These are phyloP conservation scores for Conus canariensis DNA, from an alignment of 2,888 invertebrate species.

Conservation along the genomic window DNA sequence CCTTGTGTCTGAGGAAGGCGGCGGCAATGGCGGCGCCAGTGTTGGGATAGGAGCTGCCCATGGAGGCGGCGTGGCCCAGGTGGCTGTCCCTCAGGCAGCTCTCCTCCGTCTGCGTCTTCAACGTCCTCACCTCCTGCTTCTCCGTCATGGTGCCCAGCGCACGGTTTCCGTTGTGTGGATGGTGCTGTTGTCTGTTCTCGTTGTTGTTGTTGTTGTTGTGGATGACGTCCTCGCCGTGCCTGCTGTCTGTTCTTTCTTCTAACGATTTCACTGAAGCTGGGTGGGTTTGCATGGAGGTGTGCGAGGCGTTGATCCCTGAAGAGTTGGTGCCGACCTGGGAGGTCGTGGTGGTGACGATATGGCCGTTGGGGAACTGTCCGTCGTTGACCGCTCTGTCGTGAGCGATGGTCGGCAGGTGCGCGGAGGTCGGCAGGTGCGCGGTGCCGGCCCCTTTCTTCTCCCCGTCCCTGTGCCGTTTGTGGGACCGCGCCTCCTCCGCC, in stretches of 20 bases:
- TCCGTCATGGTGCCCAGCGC: constrained; percentile 57
- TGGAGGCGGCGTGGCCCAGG: constrained; percentile 20
- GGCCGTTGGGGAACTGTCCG: not conserved
- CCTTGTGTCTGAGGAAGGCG: constrained; percentile 34
- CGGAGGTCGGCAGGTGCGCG: not conserved
- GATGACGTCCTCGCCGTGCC: not conserved
- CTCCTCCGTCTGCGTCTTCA: constrained; percentile 54
- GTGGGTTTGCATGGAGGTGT: not conserved
- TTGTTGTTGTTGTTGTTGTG: constrained; percentile 2
- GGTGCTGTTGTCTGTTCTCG: not conserved
- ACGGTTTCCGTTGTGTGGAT: constrained; percentile 33
- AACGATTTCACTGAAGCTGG: not conserved
- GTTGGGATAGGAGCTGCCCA: constrained; percentile 32
- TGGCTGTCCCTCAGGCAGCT: constrained; percentile 25
- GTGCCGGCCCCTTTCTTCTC: not conserved
- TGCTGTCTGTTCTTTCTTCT: not conserved
- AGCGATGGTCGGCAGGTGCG: too few species aligned
- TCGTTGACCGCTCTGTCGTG: not conserved
- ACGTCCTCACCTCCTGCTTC: constrained; percentile 41
- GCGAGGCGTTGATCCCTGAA: not conserved
- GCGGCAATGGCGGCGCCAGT: constrained; percentile 41
- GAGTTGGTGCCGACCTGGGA: constrained; percentile 1
- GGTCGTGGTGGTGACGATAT: not conserved
- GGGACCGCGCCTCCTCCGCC: not conserved
- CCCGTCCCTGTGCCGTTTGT: constrained; percentile 10